Evolutionary conservation across 2,888 invertebrate species (phyloP), one percentile per base, ranked within the genome.

Genomic region (Ditylenchus weischeri): DNA sequence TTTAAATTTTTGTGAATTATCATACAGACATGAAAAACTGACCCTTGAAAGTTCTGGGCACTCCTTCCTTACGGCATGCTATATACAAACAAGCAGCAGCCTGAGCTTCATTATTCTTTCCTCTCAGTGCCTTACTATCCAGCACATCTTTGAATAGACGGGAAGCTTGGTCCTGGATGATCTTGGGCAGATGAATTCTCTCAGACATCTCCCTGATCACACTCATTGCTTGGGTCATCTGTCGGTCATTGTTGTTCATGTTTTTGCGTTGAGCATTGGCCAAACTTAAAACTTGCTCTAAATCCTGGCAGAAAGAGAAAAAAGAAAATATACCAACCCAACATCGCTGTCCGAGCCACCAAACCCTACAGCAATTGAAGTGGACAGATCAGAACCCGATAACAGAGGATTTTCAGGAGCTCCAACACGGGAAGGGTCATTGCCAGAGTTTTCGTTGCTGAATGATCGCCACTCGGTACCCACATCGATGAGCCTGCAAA

Each of bases 381-480:
- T 99, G 0, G 94, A 93, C 36, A 99, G 87, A 84, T 99, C 96
- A 57, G 93, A 91, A 0, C 96, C 94, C 79, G 91, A 91, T 0
- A 99, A 87, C 4, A 99, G 86, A 0, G 93, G 92, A 86, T 99
- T 99, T 81, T 99, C 98, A 0, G 96, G 93, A 0, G 95, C 95
- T 87, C 98, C 98, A 73, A 99, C 98, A 90, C 98, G 94, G 85
- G 94, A 94, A 6, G 96, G 95, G 85, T 99, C 98, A 0, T 91
- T 92, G 11, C 92, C 91, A 64, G 90, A 90, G 83, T 94, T 95
- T 84, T 99, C 98, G 84, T 96, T 98, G 83, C 93, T 94, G 85
- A 99, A 99, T 69, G 96, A 98, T 84, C 98, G 88, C 98, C 98
- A 99, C 85, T 99, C 98, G 5, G 96, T 95, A 48, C 98, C 95